phyloP scores from a whole-genome alignment of 1,140 invertebrate genomes.

The Drosophila micromelanica region DNA sequence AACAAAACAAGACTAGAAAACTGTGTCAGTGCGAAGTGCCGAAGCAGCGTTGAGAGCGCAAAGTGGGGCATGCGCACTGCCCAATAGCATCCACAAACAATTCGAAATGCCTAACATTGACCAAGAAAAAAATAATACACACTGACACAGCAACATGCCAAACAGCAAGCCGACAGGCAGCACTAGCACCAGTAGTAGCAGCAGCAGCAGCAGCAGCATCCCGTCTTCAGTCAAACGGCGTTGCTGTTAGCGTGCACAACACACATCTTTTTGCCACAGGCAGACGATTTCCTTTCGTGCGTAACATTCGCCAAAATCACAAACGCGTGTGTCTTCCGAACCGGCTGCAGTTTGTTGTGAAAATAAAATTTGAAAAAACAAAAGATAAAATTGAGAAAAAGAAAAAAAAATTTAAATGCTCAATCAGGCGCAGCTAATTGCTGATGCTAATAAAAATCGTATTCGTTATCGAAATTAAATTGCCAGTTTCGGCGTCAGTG shows the following conservation, averaged over 20 bases:
- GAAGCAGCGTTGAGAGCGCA: constrained; percentile 29
- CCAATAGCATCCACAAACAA: constrained; percentile 67
- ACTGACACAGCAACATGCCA: neutral
- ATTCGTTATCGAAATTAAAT: constrained; percentile 19
- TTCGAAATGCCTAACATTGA: constrained; percentile 76
- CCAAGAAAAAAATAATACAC: constrained; percentile 54
- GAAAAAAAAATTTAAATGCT: constrained; percentile 8
- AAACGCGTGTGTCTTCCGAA: constrained; percentile 18
- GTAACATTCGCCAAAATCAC: constrained; percentile 2
- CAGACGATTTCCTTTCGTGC: constrained; percentile 5
- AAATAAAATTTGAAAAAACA: neutral
- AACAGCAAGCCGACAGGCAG: constrained; percentile 16
- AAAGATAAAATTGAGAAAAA: constrained; percentile 9
- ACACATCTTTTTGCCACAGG: constrained; percentile 46
- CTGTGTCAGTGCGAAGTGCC: constrained; percentile 66
- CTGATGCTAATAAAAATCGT: constrained; percentile 18
- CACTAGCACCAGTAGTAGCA: constrained; percentile 54
- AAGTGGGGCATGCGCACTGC: constrained; percentile 45
- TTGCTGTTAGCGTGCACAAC: constrained; percentile 78
- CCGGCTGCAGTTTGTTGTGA: constrained; percentile 15
- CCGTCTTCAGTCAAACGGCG: constrained; percentile 72
- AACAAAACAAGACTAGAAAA: constrained; percentile 37
- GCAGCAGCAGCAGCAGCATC: constrained; percentile 54
- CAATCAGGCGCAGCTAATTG: constrained; percentile 22
- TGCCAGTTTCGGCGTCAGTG: neutral